These are phyloP conservation scores for Gryllus bimaculatus DNA, from an alignment of 1,140 invertebrate species.

Conservation along the genomic window DNA sequence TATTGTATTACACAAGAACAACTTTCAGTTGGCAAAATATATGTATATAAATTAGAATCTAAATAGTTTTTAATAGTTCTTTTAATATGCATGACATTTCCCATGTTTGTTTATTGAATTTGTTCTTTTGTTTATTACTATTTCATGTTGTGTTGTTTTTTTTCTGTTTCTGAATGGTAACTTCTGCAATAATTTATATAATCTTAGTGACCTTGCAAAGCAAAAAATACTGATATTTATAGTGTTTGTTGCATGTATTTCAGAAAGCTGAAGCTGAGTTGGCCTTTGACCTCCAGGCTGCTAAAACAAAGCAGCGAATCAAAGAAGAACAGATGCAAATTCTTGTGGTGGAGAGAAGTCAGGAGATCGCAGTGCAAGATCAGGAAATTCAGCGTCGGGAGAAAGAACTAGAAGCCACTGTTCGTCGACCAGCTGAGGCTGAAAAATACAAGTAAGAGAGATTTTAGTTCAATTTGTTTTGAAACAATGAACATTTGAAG, in stretches of 20 bases:
- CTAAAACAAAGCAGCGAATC: conserved; percentile 91
- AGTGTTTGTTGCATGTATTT: not conserved
- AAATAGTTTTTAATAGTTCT: no score
- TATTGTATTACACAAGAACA: no score
- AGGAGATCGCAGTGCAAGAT: conserved; percentile 84
- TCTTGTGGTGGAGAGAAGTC: conserved; percentile 82
- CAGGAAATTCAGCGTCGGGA: conserved; percentile 79
- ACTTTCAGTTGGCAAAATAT: no score
- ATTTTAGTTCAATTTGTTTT: not conserved
- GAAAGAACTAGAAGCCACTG: conserved; percentile 80
- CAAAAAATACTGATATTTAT: not conserved
- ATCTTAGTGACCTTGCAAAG: no score
- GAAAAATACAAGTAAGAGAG: conserved; percentile 65
- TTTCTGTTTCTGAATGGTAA: no score
- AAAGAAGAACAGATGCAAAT: conserved; percentile 97
- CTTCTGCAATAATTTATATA: no score
- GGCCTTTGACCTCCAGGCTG: conserved; percentile 88
- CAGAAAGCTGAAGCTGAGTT: conserved; percentile 87
- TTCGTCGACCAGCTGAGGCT: conserved; percentile 85
- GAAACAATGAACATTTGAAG: not conserved
- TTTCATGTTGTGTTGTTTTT: no score
- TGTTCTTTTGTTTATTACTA: no score
- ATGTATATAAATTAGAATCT: no score
- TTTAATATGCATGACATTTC: no score
- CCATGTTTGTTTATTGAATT: no score